Percentiles rank a stretch among this genome's conserved stretches.
Conservation (phyloP, 2,888 invertebrate genomes). For the Cancer borealis region DNA sequence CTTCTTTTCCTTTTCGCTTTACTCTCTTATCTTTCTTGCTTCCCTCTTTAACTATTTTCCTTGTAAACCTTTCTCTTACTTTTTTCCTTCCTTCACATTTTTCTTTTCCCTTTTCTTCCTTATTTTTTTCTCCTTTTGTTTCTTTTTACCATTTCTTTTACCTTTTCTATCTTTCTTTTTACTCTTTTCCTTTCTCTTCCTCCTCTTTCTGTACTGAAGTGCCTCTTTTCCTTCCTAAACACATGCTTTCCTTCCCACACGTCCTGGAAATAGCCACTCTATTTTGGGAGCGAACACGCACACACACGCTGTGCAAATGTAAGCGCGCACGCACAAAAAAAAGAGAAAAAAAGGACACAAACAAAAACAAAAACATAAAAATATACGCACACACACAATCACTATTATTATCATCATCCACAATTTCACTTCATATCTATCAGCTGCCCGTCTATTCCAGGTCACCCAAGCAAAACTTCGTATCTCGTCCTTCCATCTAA, state of each 20-base stretch:
- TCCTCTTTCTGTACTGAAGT: slow-evolving; percentile 7
- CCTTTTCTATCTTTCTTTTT: background rate
- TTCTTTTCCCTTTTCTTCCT: too few species aligned
- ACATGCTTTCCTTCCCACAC: slow-evolving; percentile 11
- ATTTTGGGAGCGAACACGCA: background rate
- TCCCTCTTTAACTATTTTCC: background rate
- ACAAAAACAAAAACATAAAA: background rate
- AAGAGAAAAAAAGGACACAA: background rate
- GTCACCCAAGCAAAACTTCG: too few species aligned
- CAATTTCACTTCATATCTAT: too few species aligned
- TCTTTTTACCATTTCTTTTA: too few species aligned
- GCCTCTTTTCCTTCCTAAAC: background rate
- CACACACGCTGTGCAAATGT: background rate
- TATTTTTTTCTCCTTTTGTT: too few species aligned
- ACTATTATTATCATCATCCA: too few species aligned
- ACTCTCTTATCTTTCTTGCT: background rate
- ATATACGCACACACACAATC: too few species aligned
- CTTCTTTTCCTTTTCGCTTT: background rate
- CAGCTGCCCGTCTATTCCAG: too few species aligned
- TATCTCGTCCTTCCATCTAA: too few species aligned
- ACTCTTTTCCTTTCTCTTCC: background rate
- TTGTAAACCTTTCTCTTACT: too few species aligned
- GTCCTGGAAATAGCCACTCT: background rate
- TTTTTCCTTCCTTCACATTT: too few species aligned
- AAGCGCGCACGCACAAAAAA: background rate